These are phyloP conservation scores for Formica exsecta DNA, from an alignment of 1,140 invertebrate genomes.

Conservation along the genomic window DNA sequence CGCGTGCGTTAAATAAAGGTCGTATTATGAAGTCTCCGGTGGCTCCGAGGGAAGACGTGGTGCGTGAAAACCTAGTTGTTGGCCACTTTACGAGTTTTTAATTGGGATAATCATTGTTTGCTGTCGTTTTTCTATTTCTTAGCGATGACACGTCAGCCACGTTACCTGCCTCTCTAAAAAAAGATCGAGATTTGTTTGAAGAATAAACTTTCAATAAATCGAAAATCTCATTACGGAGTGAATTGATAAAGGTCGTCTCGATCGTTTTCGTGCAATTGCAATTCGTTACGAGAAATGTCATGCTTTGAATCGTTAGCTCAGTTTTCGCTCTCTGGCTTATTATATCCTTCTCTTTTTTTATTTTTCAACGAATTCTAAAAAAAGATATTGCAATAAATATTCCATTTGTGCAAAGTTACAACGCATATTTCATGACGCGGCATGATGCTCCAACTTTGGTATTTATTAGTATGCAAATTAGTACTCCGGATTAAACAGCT, in stretches of 20 bases:
- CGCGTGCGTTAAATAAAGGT: constrained; percentile 8
- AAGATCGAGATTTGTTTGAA: neutral
- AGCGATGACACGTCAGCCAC: neutral
- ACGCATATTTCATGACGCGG: constrained; percentile 11
- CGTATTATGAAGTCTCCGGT: neutral
- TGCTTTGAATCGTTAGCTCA: neutral
- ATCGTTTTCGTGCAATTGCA: neutral
- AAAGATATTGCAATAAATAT: neutral
- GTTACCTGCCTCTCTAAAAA: neutral
- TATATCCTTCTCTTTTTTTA: neutral
- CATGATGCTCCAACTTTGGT: constrained; percentile 14
- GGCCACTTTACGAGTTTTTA: neutral
- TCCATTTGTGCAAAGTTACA: neutral
- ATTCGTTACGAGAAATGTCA: neutral
- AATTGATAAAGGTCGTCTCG: neutral
- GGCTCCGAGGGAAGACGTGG: neutral
- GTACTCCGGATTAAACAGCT: neutral
- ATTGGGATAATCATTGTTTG: neutral
- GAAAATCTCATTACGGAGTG: neutral
- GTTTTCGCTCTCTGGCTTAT: neutral
- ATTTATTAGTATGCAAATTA: constrained; percentile 47
- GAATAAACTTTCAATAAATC: neutral
- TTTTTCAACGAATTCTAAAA: neutral
- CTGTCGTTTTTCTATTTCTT: neutral
- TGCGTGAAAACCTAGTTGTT: neutral